A percentile compares a stretch with the other conserved stretches of the same genome.
phyloP scores from a whole-genome alignment of 1,140 invertebrate species.

The Tetramorium alpestre region DNA sequence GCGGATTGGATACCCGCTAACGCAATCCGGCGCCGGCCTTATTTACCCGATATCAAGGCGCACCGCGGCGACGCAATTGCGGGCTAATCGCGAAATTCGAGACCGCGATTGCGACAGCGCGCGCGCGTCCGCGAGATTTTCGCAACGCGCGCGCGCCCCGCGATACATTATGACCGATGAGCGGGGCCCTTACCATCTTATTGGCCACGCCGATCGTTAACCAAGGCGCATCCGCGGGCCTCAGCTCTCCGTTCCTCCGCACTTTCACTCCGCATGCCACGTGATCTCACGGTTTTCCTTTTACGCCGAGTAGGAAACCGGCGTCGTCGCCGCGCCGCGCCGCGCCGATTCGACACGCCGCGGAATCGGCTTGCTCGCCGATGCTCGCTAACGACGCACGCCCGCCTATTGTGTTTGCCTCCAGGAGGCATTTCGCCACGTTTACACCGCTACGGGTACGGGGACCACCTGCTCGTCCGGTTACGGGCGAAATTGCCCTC shows the following conservation, averaged over 20 bases:
- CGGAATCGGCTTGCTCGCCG: slow-evolving; percentile 13
- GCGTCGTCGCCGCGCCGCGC: neutral
- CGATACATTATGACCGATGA: slow-evolving; percentile 48
- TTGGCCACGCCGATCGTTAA: slow-evolving; percentile 63
- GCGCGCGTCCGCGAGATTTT: slow-evolving; percentile 43
- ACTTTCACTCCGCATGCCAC: slow-evolving; percentile 63
- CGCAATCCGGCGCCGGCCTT: slow-evolving; percentile 3
- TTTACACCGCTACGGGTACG: slow-evolving; percentile 2
- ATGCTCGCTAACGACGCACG: slow-evolving; percentile 1
- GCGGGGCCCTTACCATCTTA: slow-evolving; percentile 47
- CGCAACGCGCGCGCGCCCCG: slow-evolving; percentile 29
- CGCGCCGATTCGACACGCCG: slow-evolving; percentile 25
- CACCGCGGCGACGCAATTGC: neutral
- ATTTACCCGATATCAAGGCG: slow-evolving; percentile 15
- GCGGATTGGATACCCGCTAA: neutral
- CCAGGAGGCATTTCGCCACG: slow-evolving; percentile 46
- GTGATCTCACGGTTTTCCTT: slow-evolving; percentile 63
- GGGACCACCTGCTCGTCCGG: slow-evolving; percentile 28
- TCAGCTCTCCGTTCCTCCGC: neutral
- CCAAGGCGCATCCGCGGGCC: slow-evolving; percentile 31
- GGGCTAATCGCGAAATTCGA: slow-evolving; percentile 46
- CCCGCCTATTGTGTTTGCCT: slow-evolving; percentile 41
- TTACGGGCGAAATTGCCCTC: slow-evolving; percentile 31
- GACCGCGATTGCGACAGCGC: slow-evolving; percentile 20
- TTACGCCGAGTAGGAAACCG: slow-evolving; percentile 45